phyloP scores from a whole-genome alignment of 2,888 invertebrate species.

The Watsonalla cultraria region DNA sequence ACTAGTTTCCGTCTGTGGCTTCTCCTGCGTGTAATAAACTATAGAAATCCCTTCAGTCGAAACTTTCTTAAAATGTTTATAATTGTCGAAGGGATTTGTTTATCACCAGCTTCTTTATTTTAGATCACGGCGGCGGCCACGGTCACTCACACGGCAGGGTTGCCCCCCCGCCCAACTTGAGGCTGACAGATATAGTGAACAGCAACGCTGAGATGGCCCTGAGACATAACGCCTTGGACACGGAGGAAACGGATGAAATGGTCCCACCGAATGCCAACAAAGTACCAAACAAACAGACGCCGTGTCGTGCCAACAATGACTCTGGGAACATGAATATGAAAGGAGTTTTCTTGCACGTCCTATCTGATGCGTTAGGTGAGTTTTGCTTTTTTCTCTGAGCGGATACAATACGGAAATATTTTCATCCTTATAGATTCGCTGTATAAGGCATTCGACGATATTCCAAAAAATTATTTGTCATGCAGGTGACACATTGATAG shows the following conservation, averaged over 20 bases:
- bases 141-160: slow-evolving; percentile 82
- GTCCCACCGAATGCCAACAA: slow-evolving; percentile 55
- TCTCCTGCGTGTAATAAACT: no score
- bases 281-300: slow-evolving; percentile 58
- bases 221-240: slow-evolving; percentile 64
- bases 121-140: slow-evolving; percentile 87
- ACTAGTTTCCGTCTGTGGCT: no score
- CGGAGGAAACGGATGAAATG: slow-evolving; percentile 70
- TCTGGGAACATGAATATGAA: slow-evolving; percentile 98
- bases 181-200: slow-evolving; percentile 69
- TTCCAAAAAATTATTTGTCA: no score
- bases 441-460: no score
- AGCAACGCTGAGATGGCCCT: slow-evolving; percentile 72
- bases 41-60: no score
- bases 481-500: no score
- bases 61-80: no score
- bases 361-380: slow-evolving; percentile 96
- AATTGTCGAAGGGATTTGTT: no score
- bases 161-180: slow-evolving; percentile 67
- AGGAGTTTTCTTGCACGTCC: slow-evolving; percentile 98
- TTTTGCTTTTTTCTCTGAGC: slow-evolving; percentile 5
- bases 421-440: no score
- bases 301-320: slow-evolving; percentile 52
- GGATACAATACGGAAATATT: no score
- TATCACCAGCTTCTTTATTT: slow-evolving; percentile 5